phyloP scores from a whole-genome alignment of 2,888 invertebrate genomes.

The Ctena decussata region DNA sequence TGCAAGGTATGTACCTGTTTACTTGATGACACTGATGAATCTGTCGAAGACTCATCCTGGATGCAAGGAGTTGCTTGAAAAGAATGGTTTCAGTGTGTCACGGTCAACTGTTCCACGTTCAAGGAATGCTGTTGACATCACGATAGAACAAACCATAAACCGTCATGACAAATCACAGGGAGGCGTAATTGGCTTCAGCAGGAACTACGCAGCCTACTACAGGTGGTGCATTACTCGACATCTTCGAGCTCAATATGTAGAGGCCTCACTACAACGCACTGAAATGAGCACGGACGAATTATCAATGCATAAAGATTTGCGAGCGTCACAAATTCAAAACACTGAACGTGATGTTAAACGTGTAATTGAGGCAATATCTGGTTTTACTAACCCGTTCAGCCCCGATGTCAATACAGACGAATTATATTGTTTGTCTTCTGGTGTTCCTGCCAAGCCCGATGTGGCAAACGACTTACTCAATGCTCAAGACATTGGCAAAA shows the following conservation, averaged over 20 bases:
- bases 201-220: conserved; percentile 31
- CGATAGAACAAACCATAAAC: background rate
- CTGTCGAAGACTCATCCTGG: conserved; percentile 27
- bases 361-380: conserved; percentile 13
- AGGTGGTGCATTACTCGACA: conserved; percentile 34
- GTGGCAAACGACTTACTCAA: conserved; percentile 30
- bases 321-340: conserved; percentile 10
- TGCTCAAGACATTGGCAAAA: conserved; percentile 19
- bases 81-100: conserved; percentile 35
- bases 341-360: conserved; percentile 24
- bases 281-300: conserved; percentile 21
- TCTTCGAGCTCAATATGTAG: conserved; percentile 10
- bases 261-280: conserved; percentile 1
- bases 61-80: conserved; percentile 17
- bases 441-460: conserved; percentile 33
- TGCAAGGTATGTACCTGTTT: background rate
- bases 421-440: conserved; percentile 55
- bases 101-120: conserved; percentile 9
- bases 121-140: background rate
- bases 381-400: conserved; percentile 40
- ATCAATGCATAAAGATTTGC: conserved; percentile 18
- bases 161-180: background rate
- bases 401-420: background rate
- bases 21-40: background rate
- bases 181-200: conserved; percentile 35